phyloP scores from a whole-genome alignment of 2,888 invertebrate genomes.

The Tyria jacobaeae region DNA sequence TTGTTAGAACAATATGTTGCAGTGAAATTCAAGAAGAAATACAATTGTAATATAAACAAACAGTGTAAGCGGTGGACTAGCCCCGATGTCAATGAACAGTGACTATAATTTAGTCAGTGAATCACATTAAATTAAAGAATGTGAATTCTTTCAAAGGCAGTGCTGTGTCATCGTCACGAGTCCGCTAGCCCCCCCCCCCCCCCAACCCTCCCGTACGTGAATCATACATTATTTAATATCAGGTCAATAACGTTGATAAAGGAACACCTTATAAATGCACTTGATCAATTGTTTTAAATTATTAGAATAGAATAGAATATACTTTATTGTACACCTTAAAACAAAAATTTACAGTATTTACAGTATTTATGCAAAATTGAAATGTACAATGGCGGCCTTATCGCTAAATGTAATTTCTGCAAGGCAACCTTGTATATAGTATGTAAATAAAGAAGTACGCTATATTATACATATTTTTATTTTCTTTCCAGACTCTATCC shows the following conservation, averaged over 20 bases:
- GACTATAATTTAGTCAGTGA: slow-evolving; percentile 56
- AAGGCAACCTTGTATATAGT: no score
- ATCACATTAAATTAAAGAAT: slow-evolving; percentile 49
- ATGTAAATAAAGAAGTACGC: no score
- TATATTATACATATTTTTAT: no score
- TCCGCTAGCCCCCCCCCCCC: no score
- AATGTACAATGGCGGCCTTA: no score
- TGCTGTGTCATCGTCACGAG: slow-evolving; percentile 40
- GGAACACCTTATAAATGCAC: slow-evolving; percentile 4
- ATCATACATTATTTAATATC: slow-evolving; percentile 30
- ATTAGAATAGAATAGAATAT: no score
- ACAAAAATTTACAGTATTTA: no score
- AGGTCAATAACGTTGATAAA: slow-evolving; percentile 11
- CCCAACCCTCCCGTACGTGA: slow-evolving; percentile 32
- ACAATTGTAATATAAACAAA: slow-evolving; percentile 18
- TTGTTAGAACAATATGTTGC: not conserved
- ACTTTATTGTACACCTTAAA: no score
- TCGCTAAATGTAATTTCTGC: no score
- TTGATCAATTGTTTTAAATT: slow-evolving; percentile 5
- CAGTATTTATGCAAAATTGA: no score
- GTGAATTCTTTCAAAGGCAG: slow-evolving; percentile 33
- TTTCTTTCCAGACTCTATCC: no score
- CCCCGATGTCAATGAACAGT: slow-evolving; percentile 35
- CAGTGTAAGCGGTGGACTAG: slow-evolving; percentile 22
- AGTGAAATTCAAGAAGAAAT: not conserved